A percentile compares a stretch with the other conserved stretches of the same genome.
Evolutionary conservation across 2,797 vertebrate species (phyloP).

Genomic region (Sciurus carolinensis): DNA sequence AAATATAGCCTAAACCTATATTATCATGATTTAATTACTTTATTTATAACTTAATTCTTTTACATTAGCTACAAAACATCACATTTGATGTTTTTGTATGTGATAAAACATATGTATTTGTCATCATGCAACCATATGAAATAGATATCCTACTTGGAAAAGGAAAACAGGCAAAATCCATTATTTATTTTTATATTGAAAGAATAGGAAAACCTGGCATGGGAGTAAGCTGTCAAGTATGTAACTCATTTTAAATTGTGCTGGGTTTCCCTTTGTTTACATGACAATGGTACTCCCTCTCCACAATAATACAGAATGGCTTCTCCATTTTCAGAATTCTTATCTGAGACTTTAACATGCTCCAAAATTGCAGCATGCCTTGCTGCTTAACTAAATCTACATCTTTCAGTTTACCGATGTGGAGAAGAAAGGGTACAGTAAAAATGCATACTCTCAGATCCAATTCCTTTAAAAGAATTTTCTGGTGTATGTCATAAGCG

Average conservation of each 20-base stretch:
- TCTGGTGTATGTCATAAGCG: background rate
- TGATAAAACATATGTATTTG: conserved; percentile 69
- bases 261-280: conserved; percentile 70
- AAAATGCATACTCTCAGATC: conserved; percentile 53
- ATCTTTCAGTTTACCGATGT: conserved; percentile 60
- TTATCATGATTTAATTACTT: conserved; percentile 64
- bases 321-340: conserved; percentile 64
- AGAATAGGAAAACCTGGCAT: conserved; percentile 74
- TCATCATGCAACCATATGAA: conserved; percentile 64
- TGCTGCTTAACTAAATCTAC: conserved; percentile 32
- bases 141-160: conserved; percentile 62
- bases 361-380: background rate
- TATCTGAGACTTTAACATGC: conserved; percentile 59
- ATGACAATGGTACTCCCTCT: conserved; percentile 56
- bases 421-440: conserved; percentile 17
- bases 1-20: conserved; percentile 63
- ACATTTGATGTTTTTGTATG: conserved; percentile 60
- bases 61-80: conserved; percentile 48
- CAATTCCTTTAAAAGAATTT: conserved; percentile 64
- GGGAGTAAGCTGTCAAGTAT: conserved; percentile 65
- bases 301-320: conserved; percentile 48
- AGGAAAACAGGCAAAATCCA: conserved; percentile 62
- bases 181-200: conserved; percentile 79
- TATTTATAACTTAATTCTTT: conserved; percentile 58
- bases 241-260: conserved; percentile 68